Evolutionary conservation across 2,888 invertebrate species (phyloP).

Genomic region (Drosophila rellima): DNA sequence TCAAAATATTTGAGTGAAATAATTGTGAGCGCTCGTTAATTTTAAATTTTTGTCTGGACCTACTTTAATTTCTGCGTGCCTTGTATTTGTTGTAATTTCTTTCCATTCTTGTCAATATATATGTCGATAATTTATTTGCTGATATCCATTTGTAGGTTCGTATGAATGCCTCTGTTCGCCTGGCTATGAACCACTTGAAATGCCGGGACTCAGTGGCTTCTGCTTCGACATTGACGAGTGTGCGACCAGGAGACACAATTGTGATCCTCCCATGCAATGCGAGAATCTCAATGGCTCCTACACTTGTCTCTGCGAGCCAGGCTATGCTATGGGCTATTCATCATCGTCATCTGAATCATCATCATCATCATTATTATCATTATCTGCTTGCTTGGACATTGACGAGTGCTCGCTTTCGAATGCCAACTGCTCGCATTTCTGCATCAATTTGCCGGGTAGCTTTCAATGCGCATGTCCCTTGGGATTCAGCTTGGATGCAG

Average conservation of each 20-base stretch:
- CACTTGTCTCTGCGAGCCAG: constrained; percentile 86
- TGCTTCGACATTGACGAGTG: constrained; percentile 87
- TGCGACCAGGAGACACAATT: constrained; percentile 76
- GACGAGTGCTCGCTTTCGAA: constrained; percentile 86
- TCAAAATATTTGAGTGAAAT: no score
- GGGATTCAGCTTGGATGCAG: constrained; percentile 84
- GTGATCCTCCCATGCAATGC: constrained; percentile 77
- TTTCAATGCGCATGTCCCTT: constrained; percentile 87
- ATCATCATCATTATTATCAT: constrained; percentile 18
- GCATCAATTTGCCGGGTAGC: constrained; percentile 86
- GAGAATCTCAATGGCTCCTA: constrained; percentile 85
- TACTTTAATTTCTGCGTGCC: no score
- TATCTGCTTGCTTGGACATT: constrained; percentile 85
- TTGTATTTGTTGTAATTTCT: no score
- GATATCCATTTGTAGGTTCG: constrained; percentile 40
- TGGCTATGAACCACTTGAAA: constrained; percentile 83
- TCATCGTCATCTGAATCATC: constrained; percentile 4
- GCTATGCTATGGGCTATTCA: constrained; percentile 85
- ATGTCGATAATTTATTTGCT: background rate
- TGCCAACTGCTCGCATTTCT: constrained; percentile 88
- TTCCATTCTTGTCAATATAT: no score
- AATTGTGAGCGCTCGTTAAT: no score
- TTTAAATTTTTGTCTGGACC: no score
- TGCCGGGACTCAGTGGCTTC: constrained; percentile 64
- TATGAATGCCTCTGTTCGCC: constrained; percentile 87